Evolutionary conservation across 2,113 vertebrate genomes (phyloP).

Genomic region (Oryzias celebensis): DNA sequence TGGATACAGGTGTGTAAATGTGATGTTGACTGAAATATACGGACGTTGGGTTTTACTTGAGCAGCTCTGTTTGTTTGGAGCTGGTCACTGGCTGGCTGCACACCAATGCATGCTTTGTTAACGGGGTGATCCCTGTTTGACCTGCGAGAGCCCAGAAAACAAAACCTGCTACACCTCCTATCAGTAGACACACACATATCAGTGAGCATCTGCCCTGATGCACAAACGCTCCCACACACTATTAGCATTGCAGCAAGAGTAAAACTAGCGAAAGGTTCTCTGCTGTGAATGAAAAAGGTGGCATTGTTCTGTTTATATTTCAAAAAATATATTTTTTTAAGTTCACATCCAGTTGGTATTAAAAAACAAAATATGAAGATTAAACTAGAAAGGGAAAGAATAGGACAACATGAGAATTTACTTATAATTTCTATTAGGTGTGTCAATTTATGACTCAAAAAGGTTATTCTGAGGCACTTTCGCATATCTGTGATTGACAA

Average conservation of each 20-base stretch:
- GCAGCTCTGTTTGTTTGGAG: conserved; percentile 71
- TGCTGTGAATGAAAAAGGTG: neutral
- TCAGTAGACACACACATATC: conserved; percentile 44
- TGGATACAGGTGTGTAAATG: conserved; percentile 41
- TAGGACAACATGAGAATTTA: no score
- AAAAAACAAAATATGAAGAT: no score
- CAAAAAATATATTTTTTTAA: no score
- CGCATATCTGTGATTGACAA: neutral
- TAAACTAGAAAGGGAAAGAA: no score
- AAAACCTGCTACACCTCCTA: conserved; percentile 60
- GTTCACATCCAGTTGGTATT: no score
- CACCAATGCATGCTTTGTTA: conserved; percentile 74
- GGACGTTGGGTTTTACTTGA: conserved; percentile 64
- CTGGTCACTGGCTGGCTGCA: conserved; percentile 71
- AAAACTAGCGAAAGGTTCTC: neutral
- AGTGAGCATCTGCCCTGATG: conserved; percentile 5
- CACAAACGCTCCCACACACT: neutral
- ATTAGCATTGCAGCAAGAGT: neutral
- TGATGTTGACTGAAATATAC: conserved; percentile 45
- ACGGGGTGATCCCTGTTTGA: conserved; percentile 63
- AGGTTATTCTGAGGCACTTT: no score
- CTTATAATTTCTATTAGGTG: no score
- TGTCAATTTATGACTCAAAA: no score
- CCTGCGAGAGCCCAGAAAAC: conserved; percentile 62
- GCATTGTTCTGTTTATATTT: no score